Base-by-base conservation (phyloP, 2,797 vertebrate species). In the Tapirus indicus region DNA sequence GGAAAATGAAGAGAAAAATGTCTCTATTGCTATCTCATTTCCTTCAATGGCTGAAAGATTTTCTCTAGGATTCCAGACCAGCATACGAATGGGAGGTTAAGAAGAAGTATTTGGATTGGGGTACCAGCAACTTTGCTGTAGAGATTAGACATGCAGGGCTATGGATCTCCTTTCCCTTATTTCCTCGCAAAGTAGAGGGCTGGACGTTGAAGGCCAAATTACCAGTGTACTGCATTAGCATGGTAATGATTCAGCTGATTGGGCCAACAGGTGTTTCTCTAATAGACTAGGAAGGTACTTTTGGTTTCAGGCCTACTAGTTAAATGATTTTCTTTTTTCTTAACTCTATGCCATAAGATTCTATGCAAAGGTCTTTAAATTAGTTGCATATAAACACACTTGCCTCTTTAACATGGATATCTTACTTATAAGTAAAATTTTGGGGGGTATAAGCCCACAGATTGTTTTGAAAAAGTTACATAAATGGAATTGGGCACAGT, bases 1-100 rank as follows among this genome's bases (percentile, higher is more conserved):
- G 54, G 58, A 94, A 96, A 94, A 86, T n/a, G n/a, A 95, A 92
- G 78, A 88, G 35, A 95, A 89, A 94, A 94, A 64, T 75, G 38
- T 56, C 27, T 91, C 21, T 74, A 58, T 74, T 94, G 62, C 27
- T 95, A 32, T 56, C 60, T 16, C 64, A 85, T 84, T 60, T 95
- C 38, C 71, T 29, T 94, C 88, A 96, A 83, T 11, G 66, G 62
- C 25, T 68, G 13, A 66, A 85, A 89, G 5, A 64, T 93, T 94
- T 56, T 62, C 82, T 94, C 38, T 92, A 93, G 66, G 69, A 69
- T 49, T 52, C 10, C 44, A 83, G 62, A 93, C 2, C 32, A 69
- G 44, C 35, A 35, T 56, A 89, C 58, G 56, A 93, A 74, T 91
- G 38, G 47, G 13, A 95, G 14, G 49, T 71, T 69, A 21, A 88